Conservation (phyloP, 2,113 vertebrate genomes). For the Sphaerodactylus townsendi region DNA sequence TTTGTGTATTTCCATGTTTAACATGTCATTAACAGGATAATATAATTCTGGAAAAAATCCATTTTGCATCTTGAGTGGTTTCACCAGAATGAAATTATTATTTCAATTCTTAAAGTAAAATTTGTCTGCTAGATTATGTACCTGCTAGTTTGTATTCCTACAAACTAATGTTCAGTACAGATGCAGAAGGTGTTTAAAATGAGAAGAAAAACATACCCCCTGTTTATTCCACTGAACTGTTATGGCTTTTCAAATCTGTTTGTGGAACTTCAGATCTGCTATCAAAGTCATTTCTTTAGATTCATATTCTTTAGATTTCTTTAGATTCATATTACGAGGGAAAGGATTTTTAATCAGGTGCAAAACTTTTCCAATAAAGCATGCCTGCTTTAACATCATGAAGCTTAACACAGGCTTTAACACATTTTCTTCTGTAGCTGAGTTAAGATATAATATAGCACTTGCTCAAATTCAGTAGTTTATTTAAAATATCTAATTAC, state of each 20-base stretch:
- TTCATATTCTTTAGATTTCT: not conserved
- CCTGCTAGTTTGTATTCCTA: not conserved
- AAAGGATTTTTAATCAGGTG: not conserved
- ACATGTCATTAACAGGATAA: not conserved
- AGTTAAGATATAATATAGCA: conserved; percentile 4
- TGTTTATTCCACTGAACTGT: not conserved
- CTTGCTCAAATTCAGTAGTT: not conserved
- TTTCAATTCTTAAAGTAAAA: not conserved
- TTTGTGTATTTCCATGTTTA: not conserved
- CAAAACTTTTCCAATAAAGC: conserved; percentile 9
- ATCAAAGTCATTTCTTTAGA: not conserved
- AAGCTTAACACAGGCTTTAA: conserved; percentile 3
- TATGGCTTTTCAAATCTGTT: not conserved
- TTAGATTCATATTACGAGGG: conserved; percentile 4
- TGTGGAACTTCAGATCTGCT: not conserved
- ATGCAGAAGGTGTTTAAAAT: not conserved
- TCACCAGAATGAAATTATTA: not conserved
- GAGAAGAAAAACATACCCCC: not conserved
- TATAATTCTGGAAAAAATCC: not conserved
- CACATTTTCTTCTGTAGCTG: not conserved
- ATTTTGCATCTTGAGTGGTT: not conserved
- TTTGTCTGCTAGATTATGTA: not conserved
- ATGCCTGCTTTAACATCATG: not conserved
- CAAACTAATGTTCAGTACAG: not conserved
- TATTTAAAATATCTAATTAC: not conserved